Conservation (phyloP, 2,888 invertebrate genomes). For the Tillus elongatus region DNA sequence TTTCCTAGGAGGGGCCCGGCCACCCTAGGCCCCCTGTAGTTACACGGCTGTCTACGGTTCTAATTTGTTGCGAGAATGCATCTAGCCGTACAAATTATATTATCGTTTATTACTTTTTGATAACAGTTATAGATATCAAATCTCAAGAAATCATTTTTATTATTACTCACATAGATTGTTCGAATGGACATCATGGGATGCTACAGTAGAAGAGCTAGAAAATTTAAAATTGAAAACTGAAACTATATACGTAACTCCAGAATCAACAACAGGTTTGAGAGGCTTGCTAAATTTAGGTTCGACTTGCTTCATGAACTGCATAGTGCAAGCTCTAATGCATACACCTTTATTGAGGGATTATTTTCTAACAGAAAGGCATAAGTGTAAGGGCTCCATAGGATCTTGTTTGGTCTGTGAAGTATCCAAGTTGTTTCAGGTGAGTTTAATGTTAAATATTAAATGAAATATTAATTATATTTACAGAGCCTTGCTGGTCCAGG, state of each 20-base stretch:
- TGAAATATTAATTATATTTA: slow-evolving; percentile 1
- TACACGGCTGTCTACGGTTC: too few relatives aligned
- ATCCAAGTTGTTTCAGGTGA: slow-evolving; percentile 88
- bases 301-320: slow-evolving; percentile 98
- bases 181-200: slow-evolving; percentile 68
- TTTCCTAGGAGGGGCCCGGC: too few relatives aligned
- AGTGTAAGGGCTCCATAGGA: slow-evolving; percentile 60
- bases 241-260: slow-evolving; percentile 67
- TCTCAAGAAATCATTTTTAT: too few relatives aligned
- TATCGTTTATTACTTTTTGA: too few relatives aligned
- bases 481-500: too few relatives aligned
- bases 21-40: too few relatives aligned
- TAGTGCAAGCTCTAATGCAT: slow-evolving; percentile 90
- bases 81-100: too few relatives aligned
- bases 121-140: too few relatives aligned
- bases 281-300: slow-evolving; percentile 93
- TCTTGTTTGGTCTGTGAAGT: slow-evolving; percentile 94
- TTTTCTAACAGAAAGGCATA: slow-evolving; percentile 90
- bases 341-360: slow-evolving; percentile 91
- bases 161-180: too few relatives aligned
- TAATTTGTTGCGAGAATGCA: too few relatives aligned
- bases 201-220: slow-evolving; percentile 66
- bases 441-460: slow-evolving; percentile 9
- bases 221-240: slow-evolving; percentile 67
- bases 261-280: slow-evolving; percentile 80